Evolutionary conservation across 1,140 invertebrate species (phyloP), one percentile per base, ranked within the genome.

Genomic region (Macrostomum lignano): DNA sequence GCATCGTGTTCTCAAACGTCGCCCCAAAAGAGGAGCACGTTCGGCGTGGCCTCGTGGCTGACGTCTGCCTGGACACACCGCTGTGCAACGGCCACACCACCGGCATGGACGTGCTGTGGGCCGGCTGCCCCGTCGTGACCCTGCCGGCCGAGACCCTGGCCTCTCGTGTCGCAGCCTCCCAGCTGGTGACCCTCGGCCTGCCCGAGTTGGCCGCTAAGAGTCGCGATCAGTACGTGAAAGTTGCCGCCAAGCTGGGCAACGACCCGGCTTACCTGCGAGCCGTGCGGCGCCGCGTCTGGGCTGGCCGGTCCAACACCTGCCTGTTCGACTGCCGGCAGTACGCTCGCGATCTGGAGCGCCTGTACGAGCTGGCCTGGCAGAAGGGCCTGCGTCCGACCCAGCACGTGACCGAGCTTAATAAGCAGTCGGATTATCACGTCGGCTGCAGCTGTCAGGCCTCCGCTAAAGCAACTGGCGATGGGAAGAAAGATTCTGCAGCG

Each of bases 21-120:
- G 86, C 91, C 24, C 82, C 84, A 17, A 28, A 58, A 62, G 91
- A 98, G 53, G 91, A 98, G 47, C 91, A 98, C 50, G 84, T 98
- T 0, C 63, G 91, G 24, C 64, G 91, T 26, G 91, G 88, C 7
- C 88, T 96, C 51, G 62, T 98, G 35, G 82, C 84, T 17, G 91
- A 98, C 60, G 71, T 98, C 29, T 98, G 88, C 47, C 62, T 98
- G 14, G 91, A 98, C 50, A 96, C 91, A 2, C 86, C 86, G 3
- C 61, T 98, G 0, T 98, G 91, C 49, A 98, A 98, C 62, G 91
- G 91, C 4, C 91, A 98, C 47, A 98, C 91, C 0, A 98, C 91
- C 2, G 82, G 81, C 34, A 94, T 98, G 88, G 91, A 98, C 56
- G 79, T 98, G 17, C 56, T 98, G 9, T 98, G 88, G 86, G 81